Evolutionary conservation across 2,113 vertebrate species (phyloP).

Genomic region (Oostethus manadensis): DNA sequence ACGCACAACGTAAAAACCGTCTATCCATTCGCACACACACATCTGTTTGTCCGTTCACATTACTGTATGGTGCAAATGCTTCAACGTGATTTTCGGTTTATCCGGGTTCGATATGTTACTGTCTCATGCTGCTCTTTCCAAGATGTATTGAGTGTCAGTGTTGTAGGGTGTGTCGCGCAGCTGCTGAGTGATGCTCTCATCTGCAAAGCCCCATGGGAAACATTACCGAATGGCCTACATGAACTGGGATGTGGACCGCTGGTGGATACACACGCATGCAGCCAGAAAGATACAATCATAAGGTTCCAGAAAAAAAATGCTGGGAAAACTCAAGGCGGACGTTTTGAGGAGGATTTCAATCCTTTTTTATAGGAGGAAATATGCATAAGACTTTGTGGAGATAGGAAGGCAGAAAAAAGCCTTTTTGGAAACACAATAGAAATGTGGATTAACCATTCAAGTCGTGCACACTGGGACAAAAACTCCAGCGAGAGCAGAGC

Average conservation of each 20-base stretch:
- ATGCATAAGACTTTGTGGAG: slow-evolving; percentile 1
- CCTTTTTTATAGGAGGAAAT: neutral
- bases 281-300: slow-evolving; percentile 2
- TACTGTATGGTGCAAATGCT: neutral
- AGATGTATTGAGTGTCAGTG: neutral
- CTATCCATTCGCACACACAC: neutral
- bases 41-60: neutral
- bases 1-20: neutral
- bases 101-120: neutral
- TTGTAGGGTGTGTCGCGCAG: slow-evolving; percentile 55
- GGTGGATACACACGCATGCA: slow-evolving; percentile 6
- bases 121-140: neutral
- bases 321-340: neutral
- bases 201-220: slow-evolving; percentile 54
- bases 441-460: slow-evolving; percentile 1
- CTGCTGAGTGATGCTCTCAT: slow-evolving; percentile 49
- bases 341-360: slow-evolving; percentile 10
- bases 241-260: slow-evolving; percentile 34
- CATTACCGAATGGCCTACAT: slow-evolving; percentile 60
- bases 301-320: slow-evolving; percentile 7
- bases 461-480: neutral
- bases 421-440: neutral
- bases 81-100: neutral
- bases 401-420: slow-evolving; percentile 1
- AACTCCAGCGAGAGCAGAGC: slow-evolving; percentile 2